A percentile compares a stretch with the other conserved stretches of the same genome.
These are phyloP conservation scores for Drosophila eugracilis DNA, from an alignment of 1,140 invertebrate genomes.

Conservation along the genomic window DNA sequence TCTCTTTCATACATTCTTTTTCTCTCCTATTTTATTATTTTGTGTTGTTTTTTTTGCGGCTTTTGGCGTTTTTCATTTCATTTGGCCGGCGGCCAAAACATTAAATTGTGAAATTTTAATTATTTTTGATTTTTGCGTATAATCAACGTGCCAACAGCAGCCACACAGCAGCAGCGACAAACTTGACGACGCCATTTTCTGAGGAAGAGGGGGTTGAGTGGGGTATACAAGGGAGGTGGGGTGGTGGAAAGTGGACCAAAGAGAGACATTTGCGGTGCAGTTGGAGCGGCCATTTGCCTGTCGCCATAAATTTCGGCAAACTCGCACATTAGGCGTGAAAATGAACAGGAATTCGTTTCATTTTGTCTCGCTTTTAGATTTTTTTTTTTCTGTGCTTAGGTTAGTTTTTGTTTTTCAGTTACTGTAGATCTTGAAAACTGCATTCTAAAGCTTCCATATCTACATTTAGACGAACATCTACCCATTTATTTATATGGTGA, in stretches of 20 bases:
- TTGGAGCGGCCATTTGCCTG: conserved; percentile 63
- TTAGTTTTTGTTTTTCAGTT: conserved; percentile 3
- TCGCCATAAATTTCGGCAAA: conserved; percentile 77
- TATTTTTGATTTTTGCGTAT: conserved; percentile 84
- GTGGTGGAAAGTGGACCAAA: not conserved
- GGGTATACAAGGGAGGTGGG: not conserved
- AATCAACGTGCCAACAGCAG: conserved; percentile 78
- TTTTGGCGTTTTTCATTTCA: conserved; percentile 53
- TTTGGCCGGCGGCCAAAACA: conserved; percentile 73
- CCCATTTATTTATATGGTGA: too few relatives aligned
- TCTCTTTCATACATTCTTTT: not conserved
- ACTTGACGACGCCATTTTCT: conserved; percentile 32
- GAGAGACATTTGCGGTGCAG: conserved; percentile 66
- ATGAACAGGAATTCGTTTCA: conserved; percentile 41
- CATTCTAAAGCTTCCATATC: not conserved
- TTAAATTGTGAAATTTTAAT: conserved; percentile 84
- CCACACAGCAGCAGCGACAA: conserved; percentile 41
- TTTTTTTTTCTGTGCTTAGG: not conserved
- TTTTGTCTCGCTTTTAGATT: conserved; percentile 10
- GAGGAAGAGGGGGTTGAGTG: not conserved
- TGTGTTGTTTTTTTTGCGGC: conserved; percentile 9
- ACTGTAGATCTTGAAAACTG: not conserved
- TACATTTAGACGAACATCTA: not conserved
- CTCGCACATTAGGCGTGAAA: conserved; percentile 77
- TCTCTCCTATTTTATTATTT: conserved; percentile 17